A percentile compares a stretch with the other conserved stretches of the same genome.
Conservation (phyloP, 2,888 invertebrate genomes). For the Hemistola chrysoprasaria region DNA sequence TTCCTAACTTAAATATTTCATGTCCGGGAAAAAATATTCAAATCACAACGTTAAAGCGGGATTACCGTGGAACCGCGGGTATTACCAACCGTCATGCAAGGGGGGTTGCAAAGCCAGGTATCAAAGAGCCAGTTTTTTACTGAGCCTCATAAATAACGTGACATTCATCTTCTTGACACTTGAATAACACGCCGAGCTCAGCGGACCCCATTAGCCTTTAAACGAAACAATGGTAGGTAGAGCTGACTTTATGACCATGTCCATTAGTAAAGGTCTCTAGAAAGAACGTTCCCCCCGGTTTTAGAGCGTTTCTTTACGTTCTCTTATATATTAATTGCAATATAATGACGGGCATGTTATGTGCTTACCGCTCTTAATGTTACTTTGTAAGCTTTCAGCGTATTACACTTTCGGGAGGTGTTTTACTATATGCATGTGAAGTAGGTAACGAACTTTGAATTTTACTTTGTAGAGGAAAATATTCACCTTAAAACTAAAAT, state of each 20-base stretch:
- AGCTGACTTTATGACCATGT: slow-evolving; percentile 49
- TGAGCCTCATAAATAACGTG: slow-evolving; percentile 67
- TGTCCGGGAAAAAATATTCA: slow-evolving; percentile 40
- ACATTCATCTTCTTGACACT: slow-evolving; percentile 76
- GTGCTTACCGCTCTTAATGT: slow-evolving; percentile 15
- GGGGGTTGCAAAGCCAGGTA: slow-evolving; percentile 37
- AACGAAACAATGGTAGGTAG: slow-evolving; percentile 62
- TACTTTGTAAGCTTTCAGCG: slow-evolving; percentile 21
- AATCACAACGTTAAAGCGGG: slow-evolving; percentile 39
- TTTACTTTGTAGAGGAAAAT: slow-evolving; percentile 16
- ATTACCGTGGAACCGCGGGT: slow-evolving; percentile 38
- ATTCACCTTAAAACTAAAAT: slow-evolving; percentile 19
- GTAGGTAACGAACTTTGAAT: slow-evolving; percentile 18
- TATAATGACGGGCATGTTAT: slow-evolving; percentile 13
- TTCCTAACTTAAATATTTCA: slow-evolving; percentile 35
- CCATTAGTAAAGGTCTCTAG: slow-evolving; percentile 56
- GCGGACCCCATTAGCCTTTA: slow-evolving; percentile 70
- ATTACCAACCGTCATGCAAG: slow-evolving; percentile 45
- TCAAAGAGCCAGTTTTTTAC: slow-evolving; percentile 53
- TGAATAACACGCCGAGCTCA: slow-evolving; percentile 64
- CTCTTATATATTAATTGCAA: slow-evolving; percentile 15
- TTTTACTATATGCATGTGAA: slow-evolving; percentile 22
- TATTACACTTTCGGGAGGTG: slow-evolving; percentile 16
- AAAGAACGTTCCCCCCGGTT: slow-evolving; percentile 33
- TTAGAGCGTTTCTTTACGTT: slow-evolving; percentile 18